A percentile compares a stretch with the other conserved stretches of the same genome.
Conservation (phyloP, 2,888 invertebrate species). For the Lasioglossum zephyrum region DNA sequence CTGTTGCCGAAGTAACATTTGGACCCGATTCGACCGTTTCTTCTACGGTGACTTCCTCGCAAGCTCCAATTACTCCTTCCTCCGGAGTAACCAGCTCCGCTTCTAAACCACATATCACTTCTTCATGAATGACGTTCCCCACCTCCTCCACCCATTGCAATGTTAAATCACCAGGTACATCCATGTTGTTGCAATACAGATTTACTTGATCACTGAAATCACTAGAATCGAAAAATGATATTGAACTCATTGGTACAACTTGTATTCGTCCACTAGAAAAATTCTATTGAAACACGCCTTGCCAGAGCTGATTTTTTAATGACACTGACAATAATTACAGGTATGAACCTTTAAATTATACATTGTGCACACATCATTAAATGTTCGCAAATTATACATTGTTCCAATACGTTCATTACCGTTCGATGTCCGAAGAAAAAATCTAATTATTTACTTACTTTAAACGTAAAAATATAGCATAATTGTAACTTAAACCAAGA, state of each 20-base stretch:
- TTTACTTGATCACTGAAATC: conserved; percentile 79
- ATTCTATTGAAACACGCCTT: not conserved
- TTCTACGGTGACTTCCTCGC: conserved; percentile 84
- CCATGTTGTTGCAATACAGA: conserved; percentile 73
- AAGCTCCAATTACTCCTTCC: conserved; percentile 83
- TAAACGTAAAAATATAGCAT: conserved; percentile 1
- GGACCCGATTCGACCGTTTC: conserved; percentile 80
- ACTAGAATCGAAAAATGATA: conserved; percentile 68
- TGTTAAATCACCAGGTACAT: conserved; percentile 80
- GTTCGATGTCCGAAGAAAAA: not conserved
- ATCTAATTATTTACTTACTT: not conserved
- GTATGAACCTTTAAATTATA: not conserved
- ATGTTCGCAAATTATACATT: not conserved
- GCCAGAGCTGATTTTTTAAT: not conserved
- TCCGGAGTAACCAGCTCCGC: conserved; percentile 82
- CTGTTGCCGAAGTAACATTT: conserved; percentile 66
- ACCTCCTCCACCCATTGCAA: conserved; percentile 83
- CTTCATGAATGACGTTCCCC: conserved; percentile 84
- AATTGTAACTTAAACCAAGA: conserved; percentile 12
- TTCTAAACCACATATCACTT: conserved; percentile 86
- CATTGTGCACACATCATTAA: not conserved
- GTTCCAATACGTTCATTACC: not conserved
- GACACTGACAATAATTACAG: not conserved
- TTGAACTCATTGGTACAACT: not conserved
- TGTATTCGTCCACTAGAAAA: not conserved